Percentiles rank a stretch among this genome's conserved stretches.
Evolutionary conservation across 2,113 vertebrate species (phyloP).

Genomic region (Rattus norvegicus): DNA sequence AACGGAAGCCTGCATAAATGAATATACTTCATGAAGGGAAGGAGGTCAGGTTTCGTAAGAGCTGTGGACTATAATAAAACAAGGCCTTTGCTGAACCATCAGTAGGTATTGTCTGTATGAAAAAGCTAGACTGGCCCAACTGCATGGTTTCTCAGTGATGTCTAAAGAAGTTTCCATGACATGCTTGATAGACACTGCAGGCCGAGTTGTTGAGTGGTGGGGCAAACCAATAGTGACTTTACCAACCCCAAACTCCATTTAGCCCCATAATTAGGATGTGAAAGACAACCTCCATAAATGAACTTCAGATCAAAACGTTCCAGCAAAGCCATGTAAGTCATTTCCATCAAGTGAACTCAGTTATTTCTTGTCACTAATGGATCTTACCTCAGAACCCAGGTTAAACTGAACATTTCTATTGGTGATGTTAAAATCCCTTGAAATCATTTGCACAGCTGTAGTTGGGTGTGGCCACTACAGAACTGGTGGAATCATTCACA

Average conservation of each 20-base stretch:
- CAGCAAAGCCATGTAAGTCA: slow-evolving; percentile 33
- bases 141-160: neutral
- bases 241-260: neutral
- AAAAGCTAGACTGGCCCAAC: neutral
- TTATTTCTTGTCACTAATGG: neutral
- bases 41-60: slow-evolving; percentile 20
- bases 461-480: slow-evolving; percentile 9
- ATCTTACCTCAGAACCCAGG: neutral
- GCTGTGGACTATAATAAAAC: slow-evolving; percentile 4
- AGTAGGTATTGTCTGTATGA: neutral
- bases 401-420: neutral
- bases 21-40: neutral
- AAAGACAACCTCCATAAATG: slow-evolving; percentile 19
- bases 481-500: slow-evolving; percentile 55
- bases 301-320: slow-evolving; percentile 51
- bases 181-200: neutral
- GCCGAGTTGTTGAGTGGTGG: neutral
- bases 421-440: slow-evolving; percentile 56
- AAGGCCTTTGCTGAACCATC: slow-evolving; percentile 26
- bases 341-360: slow-evolving; percentile 37
- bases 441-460: slow-evolving; percentile 51
- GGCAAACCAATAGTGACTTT: neutral
- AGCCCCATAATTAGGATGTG: slow-evolving; percentile 7
- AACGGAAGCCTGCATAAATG: neutral
- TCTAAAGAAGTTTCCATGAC: slow-evolving; percentile 30